Evolutionary conservation across 2,888 invertebrate genomes (phyloP).

Genomic region (Digitonthophagus gazella): DNA sequence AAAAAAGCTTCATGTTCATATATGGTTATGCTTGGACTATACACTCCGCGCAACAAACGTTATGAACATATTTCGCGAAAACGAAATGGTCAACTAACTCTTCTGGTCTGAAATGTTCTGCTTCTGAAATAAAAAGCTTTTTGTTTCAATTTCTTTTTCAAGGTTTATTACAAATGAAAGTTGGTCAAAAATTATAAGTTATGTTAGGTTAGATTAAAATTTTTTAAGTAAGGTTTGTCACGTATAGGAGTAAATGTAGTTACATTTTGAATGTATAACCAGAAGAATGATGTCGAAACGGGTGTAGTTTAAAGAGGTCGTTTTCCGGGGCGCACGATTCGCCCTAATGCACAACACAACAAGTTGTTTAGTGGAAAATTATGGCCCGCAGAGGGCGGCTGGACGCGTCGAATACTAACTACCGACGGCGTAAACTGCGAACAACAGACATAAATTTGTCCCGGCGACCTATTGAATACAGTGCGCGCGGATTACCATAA

Average conservation of each 20-base stretch:
- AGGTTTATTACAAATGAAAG: no score
- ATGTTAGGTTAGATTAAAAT: no score
- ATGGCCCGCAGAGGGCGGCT: background rate
- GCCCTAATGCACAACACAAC: background rate
- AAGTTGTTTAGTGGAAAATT: slow-evolving; percentile 15
- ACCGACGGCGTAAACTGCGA: slow-evolving; percentile 7
- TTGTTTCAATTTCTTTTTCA: no score
- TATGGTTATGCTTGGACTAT: no score
- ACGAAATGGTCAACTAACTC: no score
- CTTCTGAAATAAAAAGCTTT: no score
- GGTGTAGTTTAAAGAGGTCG: background rate
- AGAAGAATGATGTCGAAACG: background rate
- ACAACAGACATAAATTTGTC: slow-evolving; percentile 13
- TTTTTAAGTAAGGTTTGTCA: no score
- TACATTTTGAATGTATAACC: background rate
- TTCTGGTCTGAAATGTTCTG: no score
- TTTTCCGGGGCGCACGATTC: background rate
- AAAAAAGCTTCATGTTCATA: no score
- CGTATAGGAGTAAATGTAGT: background rate
- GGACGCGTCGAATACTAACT: background rate
- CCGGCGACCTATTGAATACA: slow-evolving; percentile 9
- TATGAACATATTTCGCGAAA: no score
- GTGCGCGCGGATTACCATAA: slow-evolving; percentile 15
- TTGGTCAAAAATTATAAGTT: no score
- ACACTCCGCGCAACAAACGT: no score